These are phyloP conservation scores for Leiothrix lutea DNA, from an alignment of 2,113 vertebrate species.

Conservation along the genomic window DNA sequence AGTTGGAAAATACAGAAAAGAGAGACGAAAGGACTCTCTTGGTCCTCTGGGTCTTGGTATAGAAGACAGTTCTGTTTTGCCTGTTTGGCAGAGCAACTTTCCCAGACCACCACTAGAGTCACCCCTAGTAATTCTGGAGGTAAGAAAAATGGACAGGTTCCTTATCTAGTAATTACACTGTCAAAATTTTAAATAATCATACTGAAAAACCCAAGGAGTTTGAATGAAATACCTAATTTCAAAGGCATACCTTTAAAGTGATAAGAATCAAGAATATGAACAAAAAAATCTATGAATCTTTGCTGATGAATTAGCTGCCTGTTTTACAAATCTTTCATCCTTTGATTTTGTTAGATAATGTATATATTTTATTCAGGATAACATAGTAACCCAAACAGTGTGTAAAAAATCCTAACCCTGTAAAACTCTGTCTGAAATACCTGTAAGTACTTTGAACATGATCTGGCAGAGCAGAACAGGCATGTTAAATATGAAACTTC, in stretches of 20 bases:
- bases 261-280: neutral
- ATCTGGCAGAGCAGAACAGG: neutral
- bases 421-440: neutral
- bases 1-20: neutral
- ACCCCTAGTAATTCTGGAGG: neutral
- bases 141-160: neutral
- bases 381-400: neutral
- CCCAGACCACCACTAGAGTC: neutral
- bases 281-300: neutral
- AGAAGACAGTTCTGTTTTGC: neutral
- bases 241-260: neutral
- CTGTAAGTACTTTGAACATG: neutral
- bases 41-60: neutral
- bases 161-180: neutral
- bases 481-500: slow-evolving; percentile 3
- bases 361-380: neutral
- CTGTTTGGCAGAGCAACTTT: neutral
- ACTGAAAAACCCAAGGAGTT: neutral
- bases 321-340: neutral
- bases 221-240: neutral
- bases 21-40: neutral
- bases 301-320: neutral
- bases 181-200: neutral
- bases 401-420: neutral
- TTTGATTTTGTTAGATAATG: neutral